Conservation (phyloP, 2,888 invertebrate genomes). For the Caradrina clavipalpis region DNA sequence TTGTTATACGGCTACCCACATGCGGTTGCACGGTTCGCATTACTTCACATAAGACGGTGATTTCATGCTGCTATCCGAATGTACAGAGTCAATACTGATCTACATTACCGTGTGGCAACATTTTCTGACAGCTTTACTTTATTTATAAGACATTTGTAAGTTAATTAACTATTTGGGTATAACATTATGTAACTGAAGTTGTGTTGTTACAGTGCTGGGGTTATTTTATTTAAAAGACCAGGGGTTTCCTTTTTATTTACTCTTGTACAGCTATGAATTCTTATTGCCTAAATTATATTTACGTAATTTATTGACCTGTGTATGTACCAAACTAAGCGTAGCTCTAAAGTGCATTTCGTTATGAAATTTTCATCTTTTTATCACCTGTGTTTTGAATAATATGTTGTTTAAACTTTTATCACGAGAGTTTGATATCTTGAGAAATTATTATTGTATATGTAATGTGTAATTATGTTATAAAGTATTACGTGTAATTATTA, state of each 20-base stretch:
- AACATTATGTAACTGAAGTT: constrained; percentile 47
- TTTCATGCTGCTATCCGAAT: constrained; percentile 44
- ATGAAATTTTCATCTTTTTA: constrained; percentile 81
- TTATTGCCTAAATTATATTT: constrained; percentile 89
- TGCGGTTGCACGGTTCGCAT: constrained; percentile 51
- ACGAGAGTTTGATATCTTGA: constrained; percentile 88
- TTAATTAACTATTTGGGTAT: constrained; percentile 63
- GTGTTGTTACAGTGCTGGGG: constrained; percentile 41
- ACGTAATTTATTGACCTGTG: constrained; percentile 89
- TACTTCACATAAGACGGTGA: constrained; percentile 37
- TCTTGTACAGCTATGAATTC: constrained; percentile 84
- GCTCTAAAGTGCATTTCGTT: constrained; percentile 88
- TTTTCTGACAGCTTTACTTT: constrained; percentile 87
- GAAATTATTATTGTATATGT: constrained; percentile 90
- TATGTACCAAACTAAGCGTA: constrained; percentile 82
- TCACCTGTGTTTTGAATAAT: constrained; percentile 85
- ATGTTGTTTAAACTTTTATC: constrained; percentile 85
- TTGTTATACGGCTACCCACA: constrained; percentile 18
- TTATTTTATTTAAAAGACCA: constrained; percentile 68
- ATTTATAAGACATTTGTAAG: constrained; percentile 77
- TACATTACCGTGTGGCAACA: constrained; percentile 70
- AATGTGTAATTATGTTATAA: constrained; percentile 91
- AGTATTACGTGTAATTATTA: constrained; percentile 91
- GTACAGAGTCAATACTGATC: constrained; percentile 42
- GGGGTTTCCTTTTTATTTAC: constrained; percentile 73